Evolutionary conservation across 2,113 vertebrate species (phyloP), one percentile per base, ranked within the genome.

Genomic region (Camelus dromedarius): DNA sequence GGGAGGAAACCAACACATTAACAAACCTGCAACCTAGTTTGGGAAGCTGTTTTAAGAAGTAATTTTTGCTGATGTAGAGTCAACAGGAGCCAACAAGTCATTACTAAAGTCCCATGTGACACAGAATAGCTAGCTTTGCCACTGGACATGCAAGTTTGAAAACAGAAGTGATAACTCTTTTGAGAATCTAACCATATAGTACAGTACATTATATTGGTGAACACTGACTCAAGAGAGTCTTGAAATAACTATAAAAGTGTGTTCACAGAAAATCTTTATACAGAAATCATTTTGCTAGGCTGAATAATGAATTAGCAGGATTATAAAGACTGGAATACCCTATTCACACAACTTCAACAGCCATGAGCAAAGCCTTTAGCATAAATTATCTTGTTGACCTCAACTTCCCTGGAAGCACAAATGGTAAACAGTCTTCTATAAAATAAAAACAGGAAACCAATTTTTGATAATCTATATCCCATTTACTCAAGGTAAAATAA

Each of bases 291-390:
- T 93, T 64, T 80, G 26, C 60, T 24, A n/a, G 14, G 75, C 26
- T 80, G n/a, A 83, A 88, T 66, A 90, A 93, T 60, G 12, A 93
- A 64, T 76, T 79, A 94, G 28, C 9, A 91, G 35, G 35, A 80
- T 84, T 89, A 48, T 30, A 26, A 95, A 79, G 18, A 46, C 2
- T 93, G 1, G 19, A 18, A 81, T 38, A 76, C 3, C 4, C 62
- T 54, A 16, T 18, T 7, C 14, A 91, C 12, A 30, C 70, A 69
- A 75, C 7, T 48, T 66, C 87, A 87, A 62, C 28, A 79, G 8
- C 75, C 62, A 93, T 19, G 8, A 56, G 20, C 84, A 75, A 73
- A 83, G 0, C 8, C 58, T 35, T 75, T 7, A 80, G 9, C 30
- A 84, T 91, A 91, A 86, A 50, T 89, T 85, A 82, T 62, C 12